Evolutionary conservation across 2,113 vertebrate genomes (phyloP).

Genomic region (Himantopus leucocephalus): DNA sequence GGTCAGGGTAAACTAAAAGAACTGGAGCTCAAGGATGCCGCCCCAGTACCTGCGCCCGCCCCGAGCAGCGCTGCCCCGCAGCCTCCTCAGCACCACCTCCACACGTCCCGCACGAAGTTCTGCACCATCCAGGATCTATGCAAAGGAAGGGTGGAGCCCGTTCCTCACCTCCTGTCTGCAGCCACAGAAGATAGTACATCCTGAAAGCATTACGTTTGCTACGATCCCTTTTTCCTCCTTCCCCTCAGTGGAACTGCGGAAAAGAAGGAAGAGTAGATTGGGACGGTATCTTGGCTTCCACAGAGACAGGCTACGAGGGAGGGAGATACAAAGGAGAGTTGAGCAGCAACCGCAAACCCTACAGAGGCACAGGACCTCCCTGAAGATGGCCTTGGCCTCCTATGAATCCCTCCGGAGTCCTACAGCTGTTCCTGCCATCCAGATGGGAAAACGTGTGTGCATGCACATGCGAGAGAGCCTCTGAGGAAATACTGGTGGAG

Average conservation of each 20-base stretch:
- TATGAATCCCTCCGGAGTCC: neutral
- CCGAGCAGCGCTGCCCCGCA: neutral
- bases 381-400: neutral
- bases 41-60: neutral
- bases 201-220: neutral
- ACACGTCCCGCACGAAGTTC: neutral
- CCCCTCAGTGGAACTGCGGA: neutral
- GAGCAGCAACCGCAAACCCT: neutral
- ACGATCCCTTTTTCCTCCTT: neutral
- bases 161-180: neutral
- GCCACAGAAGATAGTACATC: neutral
- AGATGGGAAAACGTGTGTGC: neutral
- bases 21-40: neutral
- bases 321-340: neutral
- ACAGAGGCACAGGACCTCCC: neutral
- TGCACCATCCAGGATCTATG: neutral
- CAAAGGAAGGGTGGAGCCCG: constrained; percentile 38
- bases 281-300: neutral
- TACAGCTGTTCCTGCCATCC: constrained; percentile 6
- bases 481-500: neutral
- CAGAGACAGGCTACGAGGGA: fast-evolving
- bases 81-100: neutral
- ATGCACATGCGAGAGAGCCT: neutral
- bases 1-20: neutral
- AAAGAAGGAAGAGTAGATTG: neutral